A percentile compares a stretch with the other conserved stretches of the same genome.
Evolutionary conservation across 2,888 invertebrate genomes (phyloP).

Genomic region (Calameuta filiformis): DNA sequence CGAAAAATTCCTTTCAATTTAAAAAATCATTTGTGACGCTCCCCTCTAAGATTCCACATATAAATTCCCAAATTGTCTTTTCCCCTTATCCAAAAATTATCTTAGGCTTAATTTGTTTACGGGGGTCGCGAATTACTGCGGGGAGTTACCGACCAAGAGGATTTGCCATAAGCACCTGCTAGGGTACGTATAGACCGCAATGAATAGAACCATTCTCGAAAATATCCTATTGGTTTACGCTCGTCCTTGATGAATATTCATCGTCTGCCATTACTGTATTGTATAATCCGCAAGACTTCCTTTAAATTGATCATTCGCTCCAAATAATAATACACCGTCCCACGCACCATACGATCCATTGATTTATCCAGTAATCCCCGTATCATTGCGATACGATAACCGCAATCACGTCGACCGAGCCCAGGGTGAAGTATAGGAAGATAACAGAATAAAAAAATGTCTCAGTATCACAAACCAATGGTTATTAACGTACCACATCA

Average conservation of each 20-base stretch:
- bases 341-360: background rate
- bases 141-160: background rate
- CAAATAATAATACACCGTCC: background rate
- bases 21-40: background rate
- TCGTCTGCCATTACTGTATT: background rate
- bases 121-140: too few relatives aligned
- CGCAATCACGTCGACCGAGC: background rate
- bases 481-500: background rate
- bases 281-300: background rate
- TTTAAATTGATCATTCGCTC: background rate
- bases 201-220: background rate
- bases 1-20: background rate
- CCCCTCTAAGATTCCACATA: background rate
- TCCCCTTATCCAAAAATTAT: background rate
- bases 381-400: background rate
- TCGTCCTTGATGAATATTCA: background rate
- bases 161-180: background rate
- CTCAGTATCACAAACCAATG: background rate
- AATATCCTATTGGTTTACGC: background rate
- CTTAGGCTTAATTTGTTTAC: background rate
- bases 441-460: background rate
- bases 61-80: background rate
- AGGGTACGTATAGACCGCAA: background rate
- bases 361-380: background rate
- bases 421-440: background rate